Conservation (phyloP, 2,113 vertebrate genomes). For the Nannobrachium achirus region DNA sequence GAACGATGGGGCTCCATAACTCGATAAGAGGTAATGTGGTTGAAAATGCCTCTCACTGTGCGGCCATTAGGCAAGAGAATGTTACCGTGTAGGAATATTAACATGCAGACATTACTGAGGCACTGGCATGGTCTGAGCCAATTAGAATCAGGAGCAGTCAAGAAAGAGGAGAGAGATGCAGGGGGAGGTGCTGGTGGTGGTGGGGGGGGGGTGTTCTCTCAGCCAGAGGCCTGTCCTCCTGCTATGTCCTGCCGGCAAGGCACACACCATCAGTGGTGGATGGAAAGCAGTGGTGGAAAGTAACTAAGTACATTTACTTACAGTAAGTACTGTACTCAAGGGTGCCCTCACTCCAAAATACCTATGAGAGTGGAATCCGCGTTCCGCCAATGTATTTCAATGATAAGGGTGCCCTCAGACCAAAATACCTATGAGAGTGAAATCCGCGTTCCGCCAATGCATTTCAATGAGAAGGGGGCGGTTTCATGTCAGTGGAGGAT, state of each 20-base stretch:
- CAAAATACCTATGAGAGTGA: no score
- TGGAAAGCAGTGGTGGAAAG: conserved; percentile 4
- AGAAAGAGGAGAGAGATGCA: conserved; percentile 51
- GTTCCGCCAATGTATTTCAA: no score
- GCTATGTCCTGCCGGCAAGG: conserved; percentile 39
- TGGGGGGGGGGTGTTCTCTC: conserved; percentile 36
- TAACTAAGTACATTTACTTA: no score
- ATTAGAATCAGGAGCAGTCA: conserved; percentile 70
- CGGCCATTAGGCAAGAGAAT: conserved; percentile 84
- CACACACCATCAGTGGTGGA: conserved; percentile 25
- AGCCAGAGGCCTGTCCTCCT: conserved; percentile 24
- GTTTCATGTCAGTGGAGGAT: no score
- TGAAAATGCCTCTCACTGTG: conserved; percentile 91
- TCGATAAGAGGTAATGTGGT: conserved; percentile 95
- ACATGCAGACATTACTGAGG: conserved; percentile 74
- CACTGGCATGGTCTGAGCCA: conserved; percentile 65
- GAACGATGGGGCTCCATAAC: conserved; percentile 93
- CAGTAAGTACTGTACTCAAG: no score
- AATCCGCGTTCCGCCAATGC: no score
- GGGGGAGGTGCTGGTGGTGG: no score
- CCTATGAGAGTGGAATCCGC: no score
- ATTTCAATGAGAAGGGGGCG: no score
- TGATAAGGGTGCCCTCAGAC: no score
- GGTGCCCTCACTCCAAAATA: no score
- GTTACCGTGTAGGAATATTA: conserved; percentile 78